Evolutionary conservation across 1,140 invertebrate genomes (phyloP).

Genomic region (Pogonus chalceus): DNA sequence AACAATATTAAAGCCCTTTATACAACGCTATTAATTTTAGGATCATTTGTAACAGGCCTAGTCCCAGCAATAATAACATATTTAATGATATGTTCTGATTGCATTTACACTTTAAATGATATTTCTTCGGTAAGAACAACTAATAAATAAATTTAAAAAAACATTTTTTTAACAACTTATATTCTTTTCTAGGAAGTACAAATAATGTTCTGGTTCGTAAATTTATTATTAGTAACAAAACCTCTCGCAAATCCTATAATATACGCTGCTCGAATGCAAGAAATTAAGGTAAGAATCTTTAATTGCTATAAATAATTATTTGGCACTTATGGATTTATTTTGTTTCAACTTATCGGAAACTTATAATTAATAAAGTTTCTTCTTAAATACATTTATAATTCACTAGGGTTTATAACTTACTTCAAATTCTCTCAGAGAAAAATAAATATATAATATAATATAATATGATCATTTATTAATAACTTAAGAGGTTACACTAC

Average conservation of each 20-base stretch:
- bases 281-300: conserved; percentile 42
- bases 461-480: too few relatives aligned
- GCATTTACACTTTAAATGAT: conserved; percentile 15
- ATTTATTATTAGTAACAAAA: conserved; percentile 50
- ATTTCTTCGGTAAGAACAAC: neutral
- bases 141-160: conserved; percentile 12
- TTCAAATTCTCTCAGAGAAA: too few relatives aligned
- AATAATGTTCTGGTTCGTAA: conserved; percentile 21
- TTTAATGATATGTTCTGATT: conserved; percentile 44
- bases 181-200: neutral
- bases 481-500: too few relatives aligned
- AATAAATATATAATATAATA: too few relatives aligned
- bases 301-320: too few relatives aligned
- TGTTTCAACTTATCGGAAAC: too few relatives aligned
- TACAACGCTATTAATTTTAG: conserved; percentile 57
- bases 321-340: too few relatives aligned
- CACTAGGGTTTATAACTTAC: too few relatives aligned
- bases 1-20: conserved; percentile 52
- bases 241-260: conserved; percentile 57
- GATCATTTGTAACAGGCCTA: conserved; percentile 55
- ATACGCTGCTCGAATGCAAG: conserved; percentile 55
- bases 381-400: too few relatives aligned
- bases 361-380: too few relatives aligned
- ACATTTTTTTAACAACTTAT: neutral
- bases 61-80: conserved; percentile 48